phyloP scores from a whole-genome alignment of 2,113 vertebrate genomes.

The Lota lota region DNA sequence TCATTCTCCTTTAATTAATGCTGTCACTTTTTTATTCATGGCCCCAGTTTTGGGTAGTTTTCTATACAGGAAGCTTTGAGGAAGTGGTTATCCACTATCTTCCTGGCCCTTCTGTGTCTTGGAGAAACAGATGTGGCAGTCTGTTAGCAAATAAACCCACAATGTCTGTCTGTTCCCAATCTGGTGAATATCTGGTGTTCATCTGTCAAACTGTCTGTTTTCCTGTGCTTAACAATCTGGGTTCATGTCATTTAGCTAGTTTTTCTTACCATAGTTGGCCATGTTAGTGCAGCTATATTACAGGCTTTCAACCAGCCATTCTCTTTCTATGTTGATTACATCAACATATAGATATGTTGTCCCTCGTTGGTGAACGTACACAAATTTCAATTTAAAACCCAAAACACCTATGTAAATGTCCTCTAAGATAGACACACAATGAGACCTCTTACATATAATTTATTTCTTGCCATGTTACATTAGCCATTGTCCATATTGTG shows the following conservation, averaged over 20 bases:
- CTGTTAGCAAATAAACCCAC: slow-evolving; percentile 51
- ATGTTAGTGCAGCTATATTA: too few relatives aligned
- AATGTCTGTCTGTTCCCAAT: slow-evolving; percentile 33
- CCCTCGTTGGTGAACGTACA: too few relatives aligned
- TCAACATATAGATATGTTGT: too few relatives aligned
- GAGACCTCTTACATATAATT: too few relatives aligned
- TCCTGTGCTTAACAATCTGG: not conserved
- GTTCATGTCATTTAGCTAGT: not conserved
- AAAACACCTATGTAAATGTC: too few relatives aligned
- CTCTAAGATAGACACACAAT: too few relatives aligned
- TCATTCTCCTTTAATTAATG: not conserved
- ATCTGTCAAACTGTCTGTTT: not conserved
- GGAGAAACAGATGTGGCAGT: slow-evolving; percentile 23
- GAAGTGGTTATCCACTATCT: slow-evolving; percentile 59
- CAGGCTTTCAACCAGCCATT: too few relatives aligned
- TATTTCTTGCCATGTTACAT: too few relatives aligned
- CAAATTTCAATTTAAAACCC: too few relatives aligned
- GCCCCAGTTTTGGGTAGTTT: not conserved
- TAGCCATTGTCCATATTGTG: too few relatives aligned
- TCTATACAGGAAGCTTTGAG: slow-evolving; percentile 56
- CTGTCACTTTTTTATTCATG: not conserved
- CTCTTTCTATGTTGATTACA: too few relatives aligned
- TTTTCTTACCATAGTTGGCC: too few relatives aligned
- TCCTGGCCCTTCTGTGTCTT: slow-evolving; percentile 38
- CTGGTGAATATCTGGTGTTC: slow-evolving; percentile 19